phyloP scores from a whole-genome alignment of 2,113 vertebrate species.

The Cottus gobio region DNA sequence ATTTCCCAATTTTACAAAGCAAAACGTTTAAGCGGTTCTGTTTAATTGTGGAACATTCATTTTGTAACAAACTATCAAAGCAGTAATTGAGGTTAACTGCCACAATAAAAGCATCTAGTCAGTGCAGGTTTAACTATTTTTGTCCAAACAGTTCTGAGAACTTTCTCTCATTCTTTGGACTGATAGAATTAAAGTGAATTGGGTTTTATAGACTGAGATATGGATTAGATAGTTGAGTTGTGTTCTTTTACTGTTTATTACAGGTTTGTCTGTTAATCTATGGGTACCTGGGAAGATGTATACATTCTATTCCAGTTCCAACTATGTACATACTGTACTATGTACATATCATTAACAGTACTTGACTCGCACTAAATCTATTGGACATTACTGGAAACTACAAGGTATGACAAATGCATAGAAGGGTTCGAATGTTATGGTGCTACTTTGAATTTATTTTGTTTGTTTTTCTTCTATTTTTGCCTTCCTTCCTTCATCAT shows the following conservation, averaged over 20 bases:
- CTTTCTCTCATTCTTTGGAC: too few relatives aligned
- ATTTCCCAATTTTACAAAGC: neutral
- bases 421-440: neutral
- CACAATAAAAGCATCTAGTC: too few relatives aligned
- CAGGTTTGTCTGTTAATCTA: too few relatives aligned
- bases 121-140: neutral
- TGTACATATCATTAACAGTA: neutral
- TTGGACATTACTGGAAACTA: neutral
- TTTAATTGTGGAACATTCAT: neutral
- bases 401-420: neutral
- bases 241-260: too few relatives aligned
- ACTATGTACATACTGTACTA: neutral
- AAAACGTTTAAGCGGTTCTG: neutral
- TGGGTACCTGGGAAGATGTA: neutral
- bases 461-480: neutral
- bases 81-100: neutral
- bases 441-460: neutral
- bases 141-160: too few relatives aligned
- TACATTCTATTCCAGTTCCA: neutral
- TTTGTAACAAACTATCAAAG: neutral
- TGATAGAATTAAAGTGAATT: too few relatives aligned
- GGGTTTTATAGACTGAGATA: neutral
- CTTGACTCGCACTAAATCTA: neutral
- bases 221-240: too few relatives aligned
- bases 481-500: neutral